Evolutionary conservation across 1,140 invertebrate genomes (phyloP), one percentile per base, ranked within the genome.

Genomic region (Drosophila pandora): DNA sequence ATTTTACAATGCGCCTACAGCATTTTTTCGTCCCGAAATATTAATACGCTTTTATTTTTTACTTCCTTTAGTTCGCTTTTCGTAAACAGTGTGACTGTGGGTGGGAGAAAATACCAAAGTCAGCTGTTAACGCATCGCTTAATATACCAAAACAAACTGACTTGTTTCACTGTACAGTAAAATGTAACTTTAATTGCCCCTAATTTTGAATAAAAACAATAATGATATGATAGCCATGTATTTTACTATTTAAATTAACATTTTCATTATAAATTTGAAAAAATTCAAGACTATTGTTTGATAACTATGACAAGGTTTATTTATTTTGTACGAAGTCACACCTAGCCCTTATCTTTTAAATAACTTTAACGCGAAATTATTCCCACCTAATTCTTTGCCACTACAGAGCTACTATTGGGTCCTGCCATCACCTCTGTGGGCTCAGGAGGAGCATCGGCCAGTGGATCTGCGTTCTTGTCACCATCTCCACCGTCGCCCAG

Each of bases 1-100:
- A 83, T 83, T 83, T 83, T 83, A 83, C 75, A 79, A 78, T 71
- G 64, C 79, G 64, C 73, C 73, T 79, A 83, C 49, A 83, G 68
- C 79, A 83, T 72, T 72, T 79, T 80, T 83, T 83, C 61, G 45
- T 64, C 76, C 79, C 75, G 70, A 64, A 84, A 72, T 73, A 55
- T 64, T 45, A 75, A 75, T 69, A 74, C 64, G 63, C 77, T 62
- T 68, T 82, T 82, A 83, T 74, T 58, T 78, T 67, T 64, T 21
- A 23, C 28, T 49, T 64, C 28, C 63, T 74, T 73, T 72, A 34
- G 47, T 54, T 72, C 39, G 64, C 49, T 76, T 54, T 52, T 63
- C 74, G 79, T 69, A 81, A 68, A 58, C 34, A 47, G 39, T 43
- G 71, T 73, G 78, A 43, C 25, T 48, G 77, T 32, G 2, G 32